Base-by-base conservation (phyloP, 2,797 vertebrate genomes). In the Bufotes viridis region DNA sequence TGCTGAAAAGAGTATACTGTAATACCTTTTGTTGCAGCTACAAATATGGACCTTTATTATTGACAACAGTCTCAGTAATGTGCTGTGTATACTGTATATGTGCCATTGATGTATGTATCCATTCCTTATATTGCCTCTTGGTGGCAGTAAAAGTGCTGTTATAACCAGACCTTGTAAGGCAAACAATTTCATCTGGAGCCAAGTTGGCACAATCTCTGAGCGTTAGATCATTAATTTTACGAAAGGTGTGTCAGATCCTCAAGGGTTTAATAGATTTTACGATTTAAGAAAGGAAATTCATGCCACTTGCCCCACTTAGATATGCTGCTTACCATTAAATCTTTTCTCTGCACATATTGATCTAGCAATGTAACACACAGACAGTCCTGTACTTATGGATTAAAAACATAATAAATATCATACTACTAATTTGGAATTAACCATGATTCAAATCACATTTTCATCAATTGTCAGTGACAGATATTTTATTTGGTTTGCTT, bases 231-330 rank as follows among this genome's bases (percentile, higher is more conserved):
- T 89, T 89, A 83, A 78, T 69, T 79, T 87, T 89, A 82, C 84
- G 79, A 89, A 89, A 87, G 88, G 88, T 87, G 88, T 89, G 88
- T 89, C 84, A 34, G 11, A 57, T 78, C 84, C 88, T 82, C 14
- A 89, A 82, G 84, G 80, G 26, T 57, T 53, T 86, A 82, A 67
- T 61, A 51, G 22, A 87, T 89, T 86, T 86, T 17, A 85, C 67
- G 15, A 67, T 78, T 58, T 82, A 76, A 14, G 51, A 74, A 81
- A 78, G 63, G 78, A 58, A 81, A 80, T 83, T 83, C 75, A 75
- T 76, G 60, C 70, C 74, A 88, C 49, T 84, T 58, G 70, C 29
- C 81, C 61, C n/a, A 83, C 63, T 69, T 82, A 53, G 24, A 67
- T 65, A 65, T 65, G 26, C 67, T 69, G 22, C n/a, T 69, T 26